Percentiles rank a stretch among this genome's conserved stretches.
Conservation (phyloP, 2,113 vertebrate genomes). For the Oxygymnocypris stewartii region DNA sequence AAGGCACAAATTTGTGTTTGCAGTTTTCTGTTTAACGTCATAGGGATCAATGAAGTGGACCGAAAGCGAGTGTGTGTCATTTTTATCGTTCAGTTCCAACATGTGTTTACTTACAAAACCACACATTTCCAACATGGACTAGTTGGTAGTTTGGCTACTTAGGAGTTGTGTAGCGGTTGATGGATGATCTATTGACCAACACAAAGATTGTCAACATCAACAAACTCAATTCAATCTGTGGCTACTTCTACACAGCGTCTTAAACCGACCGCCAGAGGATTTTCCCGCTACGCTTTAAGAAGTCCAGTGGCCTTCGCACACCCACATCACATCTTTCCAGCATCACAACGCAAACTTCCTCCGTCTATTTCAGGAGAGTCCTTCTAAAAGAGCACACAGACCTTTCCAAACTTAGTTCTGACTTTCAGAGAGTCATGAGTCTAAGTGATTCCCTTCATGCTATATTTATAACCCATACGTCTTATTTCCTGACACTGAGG, state of each 20-base stretch:
- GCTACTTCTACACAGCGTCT: background rate
- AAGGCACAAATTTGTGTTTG: background rate
- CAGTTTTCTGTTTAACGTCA: background rate
- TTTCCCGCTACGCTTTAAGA: constrained; percentile 8
- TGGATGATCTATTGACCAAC: background rate
- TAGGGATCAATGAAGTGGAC: background rate
- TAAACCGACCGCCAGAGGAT: background rate
- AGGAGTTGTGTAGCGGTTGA: no score
- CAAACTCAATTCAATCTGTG: no score
- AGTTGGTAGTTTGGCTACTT: background rate
- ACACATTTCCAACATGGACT: background rate
- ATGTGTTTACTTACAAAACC: background rate
- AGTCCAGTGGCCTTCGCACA: constrained; percentile 8
- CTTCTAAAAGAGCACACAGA: constrained; percentile 31
- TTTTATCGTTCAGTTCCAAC: background rate
- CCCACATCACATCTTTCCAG: constrained; percentile 20
- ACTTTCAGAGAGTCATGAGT: constrained; percentile 49
- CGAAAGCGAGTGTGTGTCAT: background rate
- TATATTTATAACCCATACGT: constrained; percentile 55
- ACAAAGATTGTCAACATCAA: background rate
- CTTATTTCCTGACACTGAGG: constrained; percentile 65
- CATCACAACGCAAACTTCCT: no score
- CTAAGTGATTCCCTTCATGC: constrained; percentile 48
- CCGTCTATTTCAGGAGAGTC: constrained; percentile 39
- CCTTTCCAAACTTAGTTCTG: constrained; percentile 52